Base-by-base conservation (phyloP, 2,113 vertebrate species). In the Colius striatus region DNA sequence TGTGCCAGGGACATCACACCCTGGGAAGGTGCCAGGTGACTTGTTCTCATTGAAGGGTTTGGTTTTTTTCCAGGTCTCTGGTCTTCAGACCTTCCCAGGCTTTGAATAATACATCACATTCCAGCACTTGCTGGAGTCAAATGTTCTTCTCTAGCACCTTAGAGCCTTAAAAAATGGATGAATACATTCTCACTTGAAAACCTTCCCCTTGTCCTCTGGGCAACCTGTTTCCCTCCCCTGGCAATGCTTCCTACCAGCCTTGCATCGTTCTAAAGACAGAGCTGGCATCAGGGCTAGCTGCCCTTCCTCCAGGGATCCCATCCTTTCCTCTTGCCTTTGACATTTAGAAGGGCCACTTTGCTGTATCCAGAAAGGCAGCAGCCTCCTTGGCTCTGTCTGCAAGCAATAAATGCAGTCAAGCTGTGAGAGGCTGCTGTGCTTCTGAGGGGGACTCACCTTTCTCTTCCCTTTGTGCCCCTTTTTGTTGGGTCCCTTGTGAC, bases 81-180 rank as follows among this genome's bases (percentile, higher is more conserved):
- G 58, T 77, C 74, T 87, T 72, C 66, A 92, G 77, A 77, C 2
- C 4, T 80, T 95, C 86, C 30, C 3, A 4, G 13, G 1, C 25
- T 47, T 30, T 92, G 87, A 95, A 95, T 89, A 84, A 92, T 81
- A 84, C 77, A 94, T 87, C 5, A 67, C 63, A 30, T 34, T 71
- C 61, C 53, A 62, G 80, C 80, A 10, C 83, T 89, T 55, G 84
- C 68, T 32, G 2, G 65, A 84, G 84, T 84, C 68, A 78, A 77
- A 87, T 47, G 67, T 65, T 91, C 68, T 62, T 55, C 77, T 76
- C 36, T 11, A 76, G 80, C 60, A 22, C 45, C 86, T 63, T 45
- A 38, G 55, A 19, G 50, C 65, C 89, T 84, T 89, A 22, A 89
- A 91, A 92, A 73, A 82, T 13, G 25, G 65, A 91, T 79, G 50